phyloP scores from a whole-genome alignment of 2,888 invertebrate species.

The Erannis defoliaria region DNA sequence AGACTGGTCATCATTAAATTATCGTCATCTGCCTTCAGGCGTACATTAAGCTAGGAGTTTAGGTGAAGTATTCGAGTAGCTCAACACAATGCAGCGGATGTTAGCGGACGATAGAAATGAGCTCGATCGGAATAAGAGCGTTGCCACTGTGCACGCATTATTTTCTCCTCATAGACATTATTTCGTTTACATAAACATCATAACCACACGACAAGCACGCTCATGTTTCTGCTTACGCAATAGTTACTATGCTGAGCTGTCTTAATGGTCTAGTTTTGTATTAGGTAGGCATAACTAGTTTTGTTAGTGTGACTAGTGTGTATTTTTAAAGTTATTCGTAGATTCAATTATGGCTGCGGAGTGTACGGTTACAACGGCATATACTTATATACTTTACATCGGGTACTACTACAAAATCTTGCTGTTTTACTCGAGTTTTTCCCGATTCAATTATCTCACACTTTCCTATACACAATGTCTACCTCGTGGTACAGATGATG shows the following conservation, averaged over 20 bases:
- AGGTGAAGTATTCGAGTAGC: conserved; percentile 55
- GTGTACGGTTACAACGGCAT: no score
- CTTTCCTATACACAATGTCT: no score
- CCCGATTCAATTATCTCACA: no score
- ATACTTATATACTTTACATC: no score
- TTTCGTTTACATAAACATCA: conserved; percentile 43
- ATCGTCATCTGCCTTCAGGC: background rate
- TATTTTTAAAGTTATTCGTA: no score
- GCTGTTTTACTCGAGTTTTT: no score
- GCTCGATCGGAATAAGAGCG: conserved; percentile 69
- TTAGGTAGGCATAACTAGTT: no score
- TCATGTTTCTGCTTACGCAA: conserved; percentile 33
- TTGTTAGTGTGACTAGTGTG: no score
- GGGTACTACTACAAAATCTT: no score
- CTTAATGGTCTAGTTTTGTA: conserved; percentile 26
- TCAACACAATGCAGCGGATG: conserved; percentile 79
- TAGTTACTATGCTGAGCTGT: conserved; percentile 19
- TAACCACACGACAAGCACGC: conserved; percentile 33
- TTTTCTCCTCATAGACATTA: conserved; percentile 36
- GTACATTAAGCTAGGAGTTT: background rate
- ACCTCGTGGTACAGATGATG: no score
- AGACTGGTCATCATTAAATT: no score
- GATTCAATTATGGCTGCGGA: no score
- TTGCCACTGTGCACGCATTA: conserved; percentile 64
- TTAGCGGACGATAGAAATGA: conserved; percentile 56